Conservation (phyloP, 2,888 invertebrate genomes). For the Melieria crassipennis region DNA sequence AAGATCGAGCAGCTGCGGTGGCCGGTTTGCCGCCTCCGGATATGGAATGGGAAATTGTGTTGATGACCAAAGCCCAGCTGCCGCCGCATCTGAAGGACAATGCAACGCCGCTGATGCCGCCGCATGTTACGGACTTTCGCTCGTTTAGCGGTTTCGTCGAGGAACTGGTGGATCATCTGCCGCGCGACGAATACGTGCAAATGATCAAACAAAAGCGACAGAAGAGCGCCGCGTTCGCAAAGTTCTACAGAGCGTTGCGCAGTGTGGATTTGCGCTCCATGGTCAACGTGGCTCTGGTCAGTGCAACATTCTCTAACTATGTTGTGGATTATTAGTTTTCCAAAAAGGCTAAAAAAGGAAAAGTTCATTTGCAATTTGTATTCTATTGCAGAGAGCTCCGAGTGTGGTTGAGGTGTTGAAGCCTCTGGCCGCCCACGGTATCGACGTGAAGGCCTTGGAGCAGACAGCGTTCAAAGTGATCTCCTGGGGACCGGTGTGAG, state of each 20-base stretch:
- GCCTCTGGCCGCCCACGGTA: constrained; percentile 46
- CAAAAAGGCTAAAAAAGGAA: neutral
- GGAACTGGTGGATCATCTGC: constrained; percentile 53
- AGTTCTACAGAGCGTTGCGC: constrained; percentile 54
- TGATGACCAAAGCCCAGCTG: neutral
- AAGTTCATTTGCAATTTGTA: neutral
- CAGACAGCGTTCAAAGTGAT: constrained; percentile 52
- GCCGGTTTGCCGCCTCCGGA: constrained; percentile 25
- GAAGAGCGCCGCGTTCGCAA: constrained; percentile 47
- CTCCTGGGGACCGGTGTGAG: constrained; percentile 54
- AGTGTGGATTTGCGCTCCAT: constrained; percentile 48
- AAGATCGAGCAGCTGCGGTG: constrained; percentile 10
- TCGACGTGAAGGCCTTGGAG: constrained; percentile 51
- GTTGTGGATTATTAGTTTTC: neutral
- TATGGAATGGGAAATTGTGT: constrained; percentile 14
- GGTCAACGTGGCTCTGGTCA: constrained; percentile 51
- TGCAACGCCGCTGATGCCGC: neutral
- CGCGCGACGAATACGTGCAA: constrained; percentile 49
- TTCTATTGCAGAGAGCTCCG: constrained; percentile 32
- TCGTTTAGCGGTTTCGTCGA: constrained; percentile 50
- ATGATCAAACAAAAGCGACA: constrained; percentile 54
- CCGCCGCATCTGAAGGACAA: neutral
- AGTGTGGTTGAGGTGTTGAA: constrained; percentile 47
- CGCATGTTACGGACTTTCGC: constrained; percentile 19
- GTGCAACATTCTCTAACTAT: constrained; percentile 1